These are phyloP conservation scores for Agrochola litura DNA, from an alignment of 2,888 invertebrate species.

Conservation along the genomic window DNA sequence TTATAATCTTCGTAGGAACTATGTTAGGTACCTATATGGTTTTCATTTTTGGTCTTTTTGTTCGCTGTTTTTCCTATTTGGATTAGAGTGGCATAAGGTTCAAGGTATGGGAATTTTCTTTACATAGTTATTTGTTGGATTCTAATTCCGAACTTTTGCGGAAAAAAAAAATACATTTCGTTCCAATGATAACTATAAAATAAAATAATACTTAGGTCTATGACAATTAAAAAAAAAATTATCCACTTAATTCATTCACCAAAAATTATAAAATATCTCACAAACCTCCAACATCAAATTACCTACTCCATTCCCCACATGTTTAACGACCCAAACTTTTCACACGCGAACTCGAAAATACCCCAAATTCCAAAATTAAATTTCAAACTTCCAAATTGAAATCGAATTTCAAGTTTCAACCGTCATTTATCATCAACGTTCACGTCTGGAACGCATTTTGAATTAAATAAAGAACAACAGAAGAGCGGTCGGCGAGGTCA, in stretches of 20 bases:
- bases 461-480: conserved; percentile 86
- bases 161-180: not conserved
- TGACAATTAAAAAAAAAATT: not conserved
- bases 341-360: conserved; percentile 54
- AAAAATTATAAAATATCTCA: conserved; percentile 15
- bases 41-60: conserved; percentile 1
- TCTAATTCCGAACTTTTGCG: not conserved
- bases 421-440: conserved; percentile 71
- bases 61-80: not conserved
- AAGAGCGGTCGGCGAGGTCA: conserved; percentile 81
- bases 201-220: not conserved
- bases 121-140: too few species aligned
- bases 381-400: conserved; percentile 63
- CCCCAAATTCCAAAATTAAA: conserved; percentile 58
- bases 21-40: not conserved
- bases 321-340: conserved; percentile 57
- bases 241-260: not conserved
- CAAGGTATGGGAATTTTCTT: accelerated
- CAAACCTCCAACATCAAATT: conserved; percentile 35
- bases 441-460: conserved; percentile 80
- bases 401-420: conserved; percentile 68
- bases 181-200: not conserved
- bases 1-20: conserved; percentile 57
- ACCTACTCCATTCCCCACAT: conserved; percentile 40
- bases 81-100: not conserved